Base-by-base conservation (phyloP, 35 echinoderm and acorn worm species). In the Acanthaster planci region DNA sequence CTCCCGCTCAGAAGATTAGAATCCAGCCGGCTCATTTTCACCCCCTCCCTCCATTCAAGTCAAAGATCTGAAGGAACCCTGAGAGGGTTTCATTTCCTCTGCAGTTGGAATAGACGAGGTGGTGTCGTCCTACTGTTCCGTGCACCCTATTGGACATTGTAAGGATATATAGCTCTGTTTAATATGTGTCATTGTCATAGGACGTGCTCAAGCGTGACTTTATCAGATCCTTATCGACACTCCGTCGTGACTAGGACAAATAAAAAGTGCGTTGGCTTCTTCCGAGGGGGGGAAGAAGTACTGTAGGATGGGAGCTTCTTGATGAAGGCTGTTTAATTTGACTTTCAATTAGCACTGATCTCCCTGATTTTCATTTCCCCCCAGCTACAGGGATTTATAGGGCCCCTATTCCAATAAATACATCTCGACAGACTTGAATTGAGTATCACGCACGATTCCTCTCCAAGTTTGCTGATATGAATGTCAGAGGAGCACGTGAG, bases 341-440 rank as follows among this genome's bases (percentile, higher is more conserved):
- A 72, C 64, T 72, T 72, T 72, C 64, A 72, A 72, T 72, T 72
- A 72, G 15, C 64, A 36, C 26, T 72, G 64, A 72, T 72, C 23
- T 72, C 23, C 42, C 42, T 12, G 42, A 47, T 12, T 47, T 47
- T 12, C 30, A 19, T 23, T 8, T 23, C 64, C 64, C 64, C 30
- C 10, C 21, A 72, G 64, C 8, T 31, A 72, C 64, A 59, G 15
- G 12, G 64, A 72, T 72, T 72, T 72, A 72, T 72, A 3, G 64
- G 64, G 26, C 64, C 30, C 30, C 23, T 14, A 29, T 72, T 72
- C 64, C 23, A 21, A 36, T 72, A 72, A 72, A 72, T 72, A 72
- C 64, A 72, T n/a, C n/a, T n/a, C 22, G 64, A 72, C 34, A 47
- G 42, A 26, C 18, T 47, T 72, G 34, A 72, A 29, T 72, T 72